Conservation (phyloP, 2,797 vertebrate species). For the Anolis apletophallus region DNA sequence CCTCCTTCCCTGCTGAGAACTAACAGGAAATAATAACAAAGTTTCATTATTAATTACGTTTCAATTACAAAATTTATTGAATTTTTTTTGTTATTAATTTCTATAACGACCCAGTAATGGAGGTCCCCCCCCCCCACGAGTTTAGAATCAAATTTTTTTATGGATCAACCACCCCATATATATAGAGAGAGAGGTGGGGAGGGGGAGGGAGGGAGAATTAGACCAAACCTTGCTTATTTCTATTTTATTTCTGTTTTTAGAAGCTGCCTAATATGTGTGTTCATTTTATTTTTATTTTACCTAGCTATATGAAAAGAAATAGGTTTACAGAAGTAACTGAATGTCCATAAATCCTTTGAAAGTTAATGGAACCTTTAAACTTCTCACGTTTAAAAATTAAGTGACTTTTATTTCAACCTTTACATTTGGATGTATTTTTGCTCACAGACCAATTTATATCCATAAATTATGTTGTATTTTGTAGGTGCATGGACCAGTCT, state of each 20-base stretch:
- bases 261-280: not conserved
- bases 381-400: constrained; percentile 38
- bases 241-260: constrained; percentile 22
- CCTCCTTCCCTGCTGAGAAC: no score
- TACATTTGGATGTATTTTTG: not conserved
- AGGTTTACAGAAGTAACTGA: constrained; percentile 40
- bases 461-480: not conserved
- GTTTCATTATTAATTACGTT: no score
- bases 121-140: no score
- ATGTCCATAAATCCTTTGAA: constrained; percentile 21
- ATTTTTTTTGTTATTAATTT: no score
- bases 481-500: not conserved
- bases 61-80: no score
- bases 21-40: no score
- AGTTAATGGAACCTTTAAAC: constrained; percentile 50
- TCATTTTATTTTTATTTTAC: constrained; percentile 41
- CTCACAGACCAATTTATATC: not conserved
- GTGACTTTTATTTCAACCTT: constrained; percentile 39
- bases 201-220: no score
- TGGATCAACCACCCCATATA: no score
- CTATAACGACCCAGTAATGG: no score
- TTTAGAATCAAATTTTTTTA: no score
- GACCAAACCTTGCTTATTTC: constrained; percentile 24
- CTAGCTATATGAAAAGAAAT: constrained; percentile 38
- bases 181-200: no score